Base-by-base conservation (phyloP, 1,140 invertebrate genomes). In the Tigriopus japonicus region DNA sequence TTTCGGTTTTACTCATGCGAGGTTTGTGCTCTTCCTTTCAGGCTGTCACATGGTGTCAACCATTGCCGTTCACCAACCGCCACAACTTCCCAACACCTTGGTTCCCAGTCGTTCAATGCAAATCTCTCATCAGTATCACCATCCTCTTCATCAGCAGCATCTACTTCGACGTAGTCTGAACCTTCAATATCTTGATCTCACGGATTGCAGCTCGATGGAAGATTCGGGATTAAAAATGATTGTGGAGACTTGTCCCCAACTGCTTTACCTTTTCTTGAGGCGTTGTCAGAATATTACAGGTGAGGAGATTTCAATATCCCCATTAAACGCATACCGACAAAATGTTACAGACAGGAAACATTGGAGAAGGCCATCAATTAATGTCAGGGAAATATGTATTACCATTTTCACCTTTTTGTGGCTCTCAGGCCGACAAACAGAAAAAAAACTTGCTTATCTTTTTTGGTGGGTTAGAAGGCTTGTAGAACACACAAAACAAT, bases 241-340 rank as follows among this genome's bases (percentile, higher is more conserved):
- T 41, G 81, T 90, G 0, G 78, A 83, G 42, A 86, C 86, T 60
- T 93, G 86, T 72, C 84, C 87, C 1, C 85, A 89, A 64, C 75
- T 94, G 42, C 80, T 81, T 59, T 88, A 85, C 71, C 75, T 94
- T n/a, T 93, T 91, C 71, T 76, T 94, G 17, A 74, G 90, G 63
- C 76, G 89, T 67, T 94, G 90, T 73, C 77, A 81, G 66, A 80
- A 84, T 72, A 82, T 90, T 59, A 88, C 86, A 71, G 83, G 82
- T 84, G 69, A 72, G 63, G 40, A 5, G 42, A 42, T 6, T 52
- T 19, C 40, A 54, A 35, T 42, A 42, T 51, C 21, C 45, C 15
- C 45, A 21, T 21, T 17, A 51, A 51, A 51, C 21, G 45, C 21
- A 51, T 51, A 51, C 15, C 15, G 15, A 21, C 15, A 51, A 51